These are phyloP conservation scores for Polylopha cassiicola DNA, from an alignment of 2,888 invertebrate genomes.

Conservation along the genomic window DNA sequence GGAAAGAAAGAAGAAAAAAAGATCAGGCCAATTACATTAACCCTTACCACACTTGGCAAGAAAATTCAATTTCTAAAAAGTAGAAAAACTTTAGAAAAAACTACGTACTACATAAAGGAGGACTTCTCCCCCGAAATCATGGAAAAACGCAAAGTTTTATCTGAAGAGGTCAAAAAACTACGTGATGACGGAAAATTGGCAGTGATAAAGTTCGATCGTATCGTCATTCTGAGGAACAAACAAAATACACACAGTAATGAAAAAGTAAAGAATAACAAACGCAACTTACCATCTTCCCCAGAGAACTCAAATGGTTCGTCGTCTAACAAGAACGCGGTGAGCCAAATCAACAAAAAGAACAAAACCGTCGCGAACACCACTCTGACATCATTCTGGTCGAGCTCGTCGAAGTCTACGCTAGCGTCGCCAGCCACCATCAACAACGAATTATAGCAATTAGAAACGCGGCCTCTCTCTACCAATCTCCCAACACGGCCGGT, in stretches of 20 bases:
- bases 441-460: background rate
- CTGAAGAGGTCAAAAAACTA: background rate
- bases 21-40: background rate
- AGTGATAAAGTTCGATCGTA: background rate
- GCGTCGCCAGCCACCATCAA: background rate
- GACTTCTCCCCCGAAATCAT: too few species aligned
- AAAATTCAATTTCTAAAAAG: background rate
- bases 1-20: background rate
- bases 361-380: background rate
- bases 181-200: background rate
- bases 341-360: background rate
- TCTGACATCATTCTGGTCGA: background rate
- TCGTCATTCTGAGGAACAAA: background rate
- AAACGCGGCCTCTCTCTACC: background rate
- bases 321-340: background rate
- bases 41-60: background rate
- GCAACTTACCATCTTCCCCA: background rate
- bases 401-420: background rate
- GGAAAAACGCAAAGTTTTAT: background rate
- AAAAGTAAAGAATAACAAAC: background rate
- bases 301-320: background rate
- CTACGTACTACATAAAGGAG: background rate
- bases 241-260: background rate
- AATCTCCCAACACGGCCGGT: slow-evolving; percentile 5
- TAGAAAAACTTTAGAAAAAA: background rate